Base-by-base conservation (phyloP, 2,797 vertebrate genomes). In the Cyprinella venusta region DNA sequence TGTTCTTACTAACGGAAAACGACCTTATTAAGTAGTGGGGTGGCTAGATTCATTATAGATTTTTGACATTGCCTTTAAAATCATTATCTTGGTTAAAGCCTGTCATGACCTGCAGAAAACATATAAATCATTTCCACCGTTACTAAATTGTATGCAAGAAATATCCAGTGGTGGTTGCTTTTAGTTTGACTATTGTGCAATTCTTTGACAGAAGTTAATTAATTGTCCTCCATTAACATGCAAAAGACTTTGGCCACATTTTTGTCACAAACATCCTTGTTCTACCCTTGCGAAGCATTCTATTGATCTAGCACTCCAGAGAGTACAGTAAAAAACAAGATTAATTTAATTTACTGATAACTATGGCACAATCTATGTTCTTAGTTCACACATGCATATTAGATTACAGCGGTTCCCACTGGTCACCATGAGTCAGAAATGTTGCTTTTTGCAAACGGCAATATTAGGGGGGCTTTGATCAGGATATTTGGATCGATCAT, bases 201-300 rank as follows among this genome's bases (percentile, higher is more conserved):
- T 79, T 79, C 26, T 52, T 5, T 21, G 30, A 67, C 61, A 78
- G 24, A 77, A 64, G 40, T 54, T 74, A 76, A 76, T 59, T 76
- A 59, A 21, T 76, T 76, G 56, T 67, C 45, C 45, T 52, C 76
- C 4, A 79, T 67, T 36, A 67, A 67, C 42, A 79, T 52, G 76
- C 45, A 67, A 79, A 67, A 68, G 52, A 79, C 63, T n/a, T 38
- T 52, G 76, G 33, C 63, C 30, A 67, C 30, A 36, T 67, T 67
- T 8, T 67, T 67, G 33, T 50, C 33, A 64, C 59, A 67, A 15
- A 65, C 45, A 67, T 52, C 76, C 63, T 67, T 64, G 19, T 52
- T 67, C 36, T 24, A 16, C n/a, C 21, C 42, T 52, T 52, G 45
- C 45, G 24, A 15, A 42, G 8, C 63, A 52, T 64, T 16, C 45